Percentiles rank a stretch among this genome's conserved stretches.
Evolutionary conservation across 2,113 vertebrate genomes (phyloP).

Genomic region (Scolopax mira): DNA sequence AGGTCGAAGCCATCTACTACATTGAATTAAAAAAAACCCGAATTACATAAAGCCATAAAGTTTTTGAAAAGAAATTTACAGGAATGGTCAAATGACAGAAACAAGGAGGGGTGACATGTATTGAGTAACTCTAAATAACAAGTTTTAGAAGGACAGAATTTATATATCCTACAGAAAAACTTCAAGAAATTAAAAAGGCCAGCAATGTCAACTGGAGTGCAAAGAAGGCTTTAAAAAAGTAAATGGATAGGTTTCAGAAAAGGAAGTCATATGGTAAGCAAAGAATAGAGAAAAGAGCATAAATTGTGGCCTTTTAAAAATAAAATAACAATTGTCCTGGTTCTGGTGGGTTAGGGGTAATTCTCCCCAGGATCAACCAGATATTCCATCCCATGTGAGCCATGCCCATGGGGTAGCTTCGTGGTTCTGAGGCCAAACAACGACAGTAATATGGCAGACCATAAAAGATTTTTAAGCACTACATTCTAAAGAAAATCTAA

Average conservation of each 20-base stretch:
- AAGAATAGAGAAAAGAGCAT: neutral
- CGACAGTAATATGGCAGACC: neutral
- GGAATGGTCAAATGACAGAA: neutral
- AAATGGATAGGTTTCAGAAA: neutral
- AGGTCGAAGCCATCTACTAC: neutral
- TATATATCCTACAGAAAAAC: neutral
- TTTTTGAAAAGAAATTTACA: neutral
- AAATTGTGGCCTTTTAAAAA: neutral
- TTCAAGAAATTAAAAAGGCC: neutral
- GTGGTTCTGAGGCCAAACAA: too few relatives aligned
- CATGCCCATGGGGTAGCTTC: too few relatives aligned
- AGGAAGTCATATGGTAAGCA: neutral
- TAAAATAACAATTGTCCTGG: too few relatives aligned
- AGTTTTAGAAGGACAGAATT: neutral
- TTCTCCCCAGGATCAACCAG: too few relatives aligned
- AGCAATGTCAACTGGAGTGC: neutral
- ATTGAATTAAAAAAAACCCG: neutral
- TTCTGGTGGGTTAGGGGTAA: too few relatives aligned
- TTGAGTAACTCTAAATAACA: neutral
- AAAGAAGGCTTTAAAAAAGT: neutral
- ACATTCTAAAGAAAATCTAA: neutral
- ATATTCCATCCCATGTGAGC: too few relatives aligned
- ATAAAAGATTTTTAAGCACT: neutral
- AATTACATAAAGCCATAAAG: neutral
- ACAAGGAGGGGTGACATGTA: rapidly evolving